Base-by-base conservation (phyloP, 2,888 invertebrate species). In the Troides oblongomaculatus region DNA sequence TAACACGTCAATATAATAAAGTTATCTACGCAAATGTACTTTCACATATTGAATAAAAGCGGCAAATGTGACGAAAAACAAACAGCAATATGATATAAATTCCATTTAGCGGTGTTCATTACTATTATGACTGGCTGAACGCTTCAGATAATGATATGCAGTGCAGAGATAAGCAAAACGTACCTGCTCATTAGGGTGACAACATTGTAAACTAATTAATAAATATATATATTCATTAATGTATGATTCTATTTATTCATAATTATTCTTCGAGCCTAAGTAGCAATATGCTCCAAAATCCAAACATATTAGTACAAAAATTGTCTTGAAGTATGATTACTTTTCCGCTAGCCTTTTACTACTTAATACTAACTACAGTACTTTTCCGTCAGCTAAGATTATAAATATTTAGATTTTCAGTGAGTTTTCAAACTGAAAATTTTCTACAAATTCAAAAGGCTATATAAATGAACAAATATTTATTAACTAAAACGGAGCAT, bases 61-160 rank as follows among this genome's bases (percentile, higher is more conserved):
- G 23, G 30, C 46, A 58, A 64, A 18, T 70, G 43, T 63, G 62
- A 53, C 57, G 46, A 59, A 70, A 65, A 59, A 21, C 64, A 65
- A 66, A 62, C 59, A 62, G 43, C 69, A 59, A 70, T 66, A 63
- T 70, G 62, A 66, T 62, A 69, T 66, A 62, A 66, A 50, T 74
- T 68, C 70, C 71, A 73, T 76, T 76, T 76, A 75, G 75, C 73
- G 74, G 74, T 75, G 76, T 78, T 77, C 79, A 81, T 80, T 80
- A 80, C 77, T 78, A 79, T 76, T 76, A 77, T 71, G 77, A 76
- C 74, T 74, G 74, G 68, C 71, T 74, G 72, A 75, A 71, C 72
- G 77, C 78, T 78, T 74, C 72, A 77, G 79, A 80, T 79, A 78
- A 76, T 79, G 73, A 73, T 74, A 75, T 75, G 73, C 73, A 73